A percentile compares a stretch with the other conserved stretches of the same genome.
These are phyloP conservation scores for Norana najaformis DNA, from an alignment of 2,888 invertebrate species.

Conservation along the genomic window DNA sequence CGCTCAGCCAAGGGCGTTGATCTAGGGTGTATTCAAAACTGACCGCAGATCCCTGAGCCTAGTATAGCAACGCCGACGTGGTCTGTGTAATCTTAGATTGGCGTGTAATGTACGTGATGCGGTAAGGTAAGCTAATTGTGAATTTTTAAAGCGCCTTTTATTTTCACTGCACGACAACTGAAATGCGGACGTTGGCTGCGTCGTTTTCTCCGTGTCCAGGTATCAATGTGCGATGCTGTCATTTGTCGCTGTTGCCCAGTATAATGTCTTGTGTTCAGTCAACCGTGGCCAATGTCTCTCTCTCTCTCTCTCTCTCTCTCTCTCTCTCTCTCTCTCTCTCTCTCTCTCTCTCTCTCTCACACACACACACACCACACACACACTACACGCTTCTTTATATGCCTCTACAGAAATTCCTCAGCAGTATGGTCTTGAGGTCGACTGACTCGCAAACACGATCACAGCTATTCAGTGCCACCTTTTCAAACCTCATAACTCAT, in stretches of 20 bases:
- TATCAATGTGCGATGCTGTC: too few species aligned
- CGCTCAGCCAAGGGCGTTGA: not conserved
- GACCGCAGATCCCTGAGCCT: not conserved
- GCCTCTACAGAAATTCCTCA: too few species aligned
- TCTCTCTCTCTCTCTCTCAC: not conserved
- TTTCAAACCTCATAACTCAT: too few species aligned
- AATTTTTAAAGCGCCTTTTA: slow-evolving; percentile 2
- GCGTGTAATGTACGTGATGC: not conserved
- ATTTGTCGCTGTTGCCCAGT: not conserved
- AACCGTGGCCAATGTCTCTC: not conserved
- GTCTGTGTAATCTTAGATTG: not conserved
- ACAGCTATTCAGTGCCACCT: too few species aligned
- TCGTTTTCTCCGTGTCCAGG: not conserved
- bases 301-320: not conserved
- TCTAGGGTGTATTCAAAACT: not conserved
- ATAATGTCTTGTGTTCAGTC: not conserved
- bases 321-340: not conserved
- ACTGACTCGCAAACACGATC: too few species aligned
- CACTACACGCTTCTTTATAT: too few species aligned
- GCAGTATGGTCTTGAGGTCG: too few species aligned
- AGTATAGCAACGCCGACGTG: not conserved
- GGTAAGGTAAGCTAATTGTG: not conserved
- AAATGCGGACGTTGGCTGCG: not conserved
- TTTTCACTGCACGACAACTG: not conserved
- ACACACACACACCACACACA: too few species aligned